Evolutionary conservation across 2,797 vertebrate species (phyloP).

Genomic region (Etheostoma nigrum): DNA sequence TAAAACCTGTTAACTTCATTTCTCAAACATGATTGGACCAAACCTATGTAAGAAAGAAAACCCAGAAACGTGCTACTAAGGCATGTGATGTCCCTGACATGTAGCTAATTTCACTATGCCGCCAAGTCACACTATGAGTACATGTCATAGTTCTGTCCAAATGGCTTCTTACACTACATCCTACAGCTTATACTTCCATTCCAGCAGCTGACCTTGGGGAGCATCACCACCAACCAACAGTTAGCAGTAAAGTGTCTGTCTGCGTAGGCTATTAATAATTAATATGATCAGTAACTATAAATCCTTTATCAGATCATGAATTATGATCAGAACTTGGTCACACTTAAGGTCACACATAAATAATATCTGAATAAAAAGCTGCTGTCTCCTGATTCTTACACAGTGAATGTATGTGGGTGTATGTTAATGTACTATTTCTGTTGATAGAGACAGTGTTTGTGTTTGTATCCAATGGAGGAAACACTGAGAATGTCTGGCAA

Average conservation of each 20-base stretch:
- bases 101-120: background rate
- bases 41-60: background rate
- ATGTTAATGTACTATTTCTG: background rate
- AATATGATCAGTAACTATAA: conserved; percentile 40
- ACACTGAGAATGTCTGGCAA: background rate
- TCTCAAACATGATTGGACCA: background rate
- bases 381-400: conserved; percentile 16
- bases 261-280: conserved; percentile 39
- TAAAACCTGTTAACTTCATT: background rate
- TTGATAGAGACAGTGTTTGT: background rate
- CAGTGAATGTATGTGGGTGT: background rate
- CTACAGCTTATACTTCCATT: conserved; percentile 6
- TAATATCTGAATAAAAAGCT: conserved; percentile 18
- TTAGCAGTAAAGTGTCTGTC: background rate
- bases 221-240: background rate
- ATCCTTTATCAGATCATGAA: conserved; percentile 30
- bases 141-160: background rate
- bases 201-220: conserved; percentile 8
- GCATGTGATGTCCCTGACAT: background rate
- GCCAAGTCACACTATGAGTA: too few species aligned
- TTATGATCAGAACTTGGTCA: conserved; percentile 11
- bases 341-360: conserved; percentile 46
- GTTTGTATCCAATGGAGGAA: background rate
- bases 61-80: too few species aligned
- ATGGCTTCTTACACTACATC: background rate